Evolutionary conservation across 2,113 vertebrate species (phyloP), one percentile per base, ranked within the genome.

Genomic region (Apaloderma vittatum): DNA sequence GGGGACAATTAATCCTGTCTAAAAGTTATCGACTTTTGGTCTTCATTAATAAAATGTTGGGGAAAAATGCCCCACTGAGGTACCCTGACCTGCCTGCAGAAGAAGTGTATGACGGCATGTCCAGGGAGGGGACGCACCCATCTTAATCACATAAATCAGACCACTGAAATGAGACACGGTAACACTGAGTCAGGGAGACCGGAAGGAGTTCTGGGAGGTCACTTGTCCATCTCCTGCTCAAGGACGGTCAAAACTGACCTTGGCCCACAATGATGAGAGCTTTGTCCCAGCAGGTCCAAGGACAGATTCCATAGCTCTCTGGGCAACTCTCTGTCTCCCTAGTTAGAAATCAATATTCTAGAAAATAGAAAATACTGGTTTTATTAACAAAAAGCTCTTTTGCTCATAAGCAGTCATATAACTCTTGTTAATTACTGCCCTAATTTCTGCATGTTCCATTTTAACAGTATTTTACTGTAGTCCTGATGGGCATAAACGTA

Each of bases 331-430:
- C 78, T 5, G 3, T 80, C 59, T 92, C 55, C 52, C 29, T 59
- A 66, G 46, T 67, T 74, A 86, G 59, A 93, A 95, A 93, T 88
- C 88, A 71, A 7, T 92, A 90, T 32, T 15, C 34, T 74, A 51
- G 57, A 90, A 80, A 93, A 91, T 6, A 91, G 57, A 90, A 87
- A 87, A 86, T 71, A 74, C 30, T 55, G 37, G 4, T 1, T 80
- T 94, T 93, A 82, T 58, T 77, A 86, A 91, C 55, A 86, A 91
- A 93, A 95, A 90, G 36, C 51, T 88, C 76, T 88, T 90, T 86
- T 55, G 59, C 49, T 92, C 65, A 67, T 16, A 7, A 93, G 34
- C 32, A 74, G 71, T 62, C 74, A 59, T 19, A 67, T 70, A 90
- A 94, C 55, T 90, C 55, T 88, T 1, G 2, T 70, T 88, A 92